Evolutionary conservation across 2,888 invertebrate species (phyloP).

Genomic region (Drosophila atroscutellata): DNA sequence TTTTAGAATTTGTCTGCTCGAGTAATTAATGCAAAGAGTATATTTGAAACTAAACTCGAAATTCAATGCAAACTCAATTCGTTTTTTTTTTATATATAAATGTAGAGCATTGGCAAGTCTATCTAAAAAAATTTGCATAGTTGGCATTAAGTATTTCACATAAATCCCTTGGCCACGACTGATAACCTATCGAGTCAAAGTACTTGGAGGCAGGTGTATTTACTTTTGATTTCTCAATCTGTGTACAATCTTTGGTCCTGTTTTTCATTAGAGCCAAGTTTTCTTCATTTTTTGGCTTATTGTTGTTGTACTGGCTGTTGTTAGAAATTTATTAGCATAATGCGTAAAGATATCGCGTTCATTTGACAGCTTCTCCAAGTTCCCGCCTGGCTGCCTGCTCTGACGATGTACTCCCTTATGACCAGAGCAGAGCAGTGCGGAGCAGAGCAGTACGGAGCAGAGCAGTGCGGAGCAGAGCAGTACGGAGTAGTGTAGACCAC

Average conservation of each 20-base stretch:
- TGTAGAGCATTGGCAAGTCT: slow-evolving; percentile 12
- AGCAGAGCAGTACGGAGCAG: not conserved
- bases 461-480: not conserved
- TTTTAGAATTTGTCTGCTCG: not conserved
- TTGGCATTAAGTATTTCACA: not conserved
- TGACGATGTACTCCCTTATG: slow-evolving; percentile 48
- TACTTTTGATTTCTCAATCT: slow-evolving; percentile 52
- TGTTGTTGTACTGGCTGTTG: slow-evolving; percentile 12
- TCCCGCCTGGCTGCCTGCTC: slow-evolving; percentile 45
- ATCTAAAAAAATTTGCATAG: not conserved
- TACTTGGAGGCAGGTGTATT: slow-evolving; percentile 40
- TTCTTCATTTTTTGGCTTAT: not conserved
- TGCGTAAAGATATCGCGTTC: slow-evolving; percentile 76
- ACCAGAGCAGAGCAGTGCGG: slow-evolving; percentile 10
- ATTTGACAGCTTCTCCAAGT: slow-evolving; percentile 73
- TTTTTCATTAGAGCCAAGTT: slow-evolving; percentile 47
- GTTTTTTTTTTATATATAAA: not conserved
- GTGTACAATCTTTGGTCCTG: slow-evolving; percentile 27
- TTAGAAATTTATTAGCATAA: slow-evolving; percentile 74
- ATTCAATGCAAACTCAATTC: not conserved
- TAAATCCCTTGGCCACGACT: slow-evolving; percentile 20
- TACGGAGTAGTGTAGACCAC: not conserved
- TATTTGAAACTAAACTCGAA: not conserved
- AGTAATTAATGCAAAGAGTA: not conserved
- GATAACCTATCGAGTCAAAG: slow-evolving; percentile 40